Base-by-base conservation (phyloP, 2,113 vertebrate species). In the Galbula dea region DNA sequence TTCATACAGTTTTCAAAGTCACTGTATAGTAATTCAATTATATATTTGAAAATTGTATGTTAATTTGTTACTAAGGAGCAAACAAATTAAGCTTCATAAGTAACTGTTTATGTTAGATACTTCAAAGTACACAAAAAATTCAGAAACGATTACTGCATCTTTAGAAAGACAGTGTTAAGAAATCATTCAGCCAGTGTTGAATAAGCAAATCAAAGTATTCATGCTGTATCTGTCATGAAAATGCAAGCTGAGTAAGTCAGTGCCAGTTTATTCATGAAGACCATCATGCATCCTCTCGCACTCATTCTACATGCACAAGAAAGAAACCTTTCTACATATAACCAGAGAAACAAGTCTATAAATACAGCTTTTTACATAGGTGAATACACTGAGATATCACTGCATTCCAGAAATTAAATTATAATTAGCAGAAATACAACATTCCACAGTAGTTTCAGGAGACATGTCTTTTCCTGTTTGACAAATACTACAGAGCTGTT, bases 141-240 rank as follows among this genome's bases (percentile, higher is more conserved):
- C 84, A 91, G 61, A 92, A 95, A 75, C 23, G n/a, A 97, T 96
- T 95, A 97, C 96, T 98, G 97, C 97, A 98, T 97, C 97, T 98
- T 98, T 98, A 97, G 95, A 97, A 97, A 97, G 94, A 93, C 77
- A 96, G 71, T 49, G 89, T 97, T 97, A 97, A 96, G 83, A 97
- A 97, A 96, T 92, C 92, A 97, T 95, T 96, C 96, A 97, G 97
- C 96, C 97, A 97, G 96, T 95, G 90, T 96, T 86, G 86, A 97
- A 97, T 89, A 97, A 97, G 97, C 97, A 98, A 97, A 98, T 88
- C 67, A 97, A 97, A 97, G 72, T 89, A 95, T 86, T 94, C 98
- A 98, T 98, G 97, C 98, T 90, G 0, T 93, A 96, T 86, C 90
- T 94, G 67, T 96, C 76, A 95, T 88, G 83, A 95, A 97, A 97